Conservation (phyloP, 2,113 vertebrate species). For the Peromyscus maniculatus region DNA sequence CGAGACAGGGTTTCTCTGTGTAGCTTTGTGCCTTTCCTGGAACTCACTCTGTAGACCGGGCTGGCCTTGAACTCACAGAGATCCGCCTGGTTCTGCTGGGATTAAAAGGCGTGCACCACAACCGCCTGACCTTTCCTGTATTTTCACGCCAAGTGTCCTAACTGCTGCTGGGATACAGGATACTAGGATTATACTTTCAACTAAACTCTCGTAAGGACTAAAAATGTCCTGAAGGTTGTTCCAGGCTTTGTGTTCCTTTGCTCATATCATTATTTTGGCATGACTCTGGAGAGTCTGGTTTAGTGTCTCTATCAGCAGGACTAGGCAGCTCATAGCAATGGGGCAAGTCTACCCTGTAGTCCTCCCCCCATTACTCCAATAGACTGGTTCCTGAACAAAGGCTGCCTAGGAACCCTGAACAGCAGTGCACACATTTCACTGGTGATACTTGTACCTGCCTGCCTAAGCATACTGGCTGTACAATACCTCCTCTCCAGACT, state of each 20-base stretch:
- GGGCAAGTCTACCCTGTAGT: accelerated
- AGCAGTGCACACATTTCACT: neutral
- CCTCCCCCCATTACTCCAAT: neutral
- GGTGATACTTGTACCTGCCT: neutral
- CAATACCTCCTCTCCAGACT: neutral
- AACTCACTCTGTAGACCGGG: too few species aligned
- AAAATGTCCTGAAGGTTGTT: neutral
- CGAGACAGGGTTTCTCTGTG: too few species aligned
- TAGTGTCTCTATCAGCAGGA: accelerated
- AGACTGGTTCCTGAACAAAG: neutral
- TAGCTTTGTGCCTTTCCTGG: too few species aligned
- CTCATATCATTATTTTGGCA: accelerated
- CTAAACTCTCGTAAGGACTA: neutral
- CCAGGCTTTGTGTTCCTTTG: neutral
- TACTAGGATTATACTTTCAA: neutral
- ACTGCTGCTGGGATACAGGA: neutral
- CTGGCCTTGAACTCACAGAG: too few species aligned
- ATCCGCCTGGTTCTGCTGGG: too few species aligned
- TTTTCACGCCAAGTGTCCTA: neutral
- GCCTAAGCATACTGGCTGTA: neutral
- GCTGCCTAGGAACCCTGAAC: neutral
- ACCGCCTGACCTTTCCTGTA: too few species aligned
- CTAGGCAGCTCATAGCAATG: neutral
- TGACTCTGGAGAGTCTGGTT: neutral
- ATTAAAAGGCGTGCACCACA: too few species aligned